Base-by-base conservation (phyloP, 2,888 invertebrate species). In the Athrips mouffetella region DNA sequence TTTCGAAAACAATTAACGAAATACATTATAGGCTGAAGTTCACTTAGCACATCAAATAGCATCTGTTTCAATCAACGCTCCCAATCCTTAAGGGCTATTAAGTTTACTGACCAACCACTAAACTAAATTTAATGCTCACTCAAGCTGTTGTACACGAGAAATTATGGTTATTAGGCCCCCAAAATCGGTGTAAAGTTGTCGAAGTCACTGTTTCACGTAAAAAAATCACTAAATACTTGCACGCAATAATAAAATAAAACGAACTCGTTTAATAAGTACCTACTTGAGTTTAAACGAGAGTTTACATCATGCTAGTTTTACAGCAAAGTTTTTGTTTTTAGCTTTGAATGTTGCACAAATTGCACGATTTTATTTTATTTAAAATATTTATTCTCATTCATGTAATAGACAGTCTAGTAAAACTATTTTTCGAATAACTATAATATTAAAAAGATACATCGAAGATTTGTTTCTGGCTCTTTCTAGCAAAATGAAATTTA, bases 221-320 rank as follows among this genome's bases (percentile, higher is more conserved):
- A n/a, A n/a, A n/a, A n/a, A 29, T 35, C 5, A 48, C 56, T 51
- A 67, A 69, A 72, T 70, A 64, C 65, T 60, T 67, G 66, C 79
- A 81, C 76, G 79, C 78, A 60, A 79, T 73, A 72, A 70, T 68
- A 72, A 74, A 76, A 77, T 76, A 76, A 77, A 77, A 66, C 55
- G 60, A 70, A 71, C 72, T 73, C 60, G 70, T 73, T 73, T n/a
- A n/a, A n/a, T n/a, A n/a, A n/a, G n/a, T n/a, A n/a, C n/a, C n/a
- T n/a, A n/a, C n/a, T n/a, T n/a, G n/a, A n/a, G n/a, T n/a, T n/a
- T n/a, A n/a, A n/a, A n/a, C n/a, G n/a, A n/a, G n/a, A n/a, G n/a
- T n/a, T n/a, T n/a, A n/a, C n/a, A n/a, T n/a, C n/a, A n/a, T n/a
- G n/a, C n/a, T n/a, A n/a, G n/a, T n/a, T n/a, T n/a, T n/a, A n/a